Evolutionary conservation across 1,140 invertebrate species (phyloP), one percentile per base, ranked within the genome.

Genomic region (Scaptodrosophila lebanonensis): DNA sequence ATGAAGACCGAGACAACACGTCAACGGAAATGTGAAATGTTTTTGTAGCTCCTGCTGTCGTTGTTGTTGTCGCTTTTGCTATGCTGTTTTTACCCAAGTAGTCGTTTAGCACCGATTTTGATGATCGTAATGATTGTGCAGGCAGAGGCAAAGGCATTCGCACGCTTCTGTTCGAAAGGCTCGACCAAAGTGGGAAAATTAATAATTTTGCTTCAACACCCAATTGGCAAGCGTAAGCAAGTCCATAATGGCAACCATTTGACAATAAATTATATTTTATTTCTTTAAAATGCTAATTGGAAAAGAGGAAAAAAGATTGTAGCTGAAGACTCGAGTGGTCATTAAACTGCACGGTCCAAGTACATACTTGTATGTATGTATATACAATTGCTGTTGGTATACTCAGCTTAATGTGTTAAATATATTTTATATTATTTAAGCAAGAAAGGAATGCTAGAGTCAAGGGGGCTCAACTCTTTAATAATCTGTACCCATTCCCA

Each of bases 251-350:
- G 82, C 73, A 79, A 70, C 65, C 69, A 63, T 43, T 56, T 51
- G 76, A 82, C 82, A 83, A 82, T 82, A 82, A 82, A 82, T 82
- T 82, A 82, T 82, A 75, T 82, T 82, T 82, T 82, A 82, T 82
- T 82, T 82, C 70, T 82, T 82, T 83, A 70, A 57, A 54, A 82
- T 82, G 75, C 70, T 82, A 82, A 82, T 13, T 12, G 13, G 5
- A 12, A 9, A 11, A 4, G 8, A 7, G 3, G 9, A 16, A n/a
- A n/a, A n/a, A n/a, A n/a, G n/a, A n/a, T n/a, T n/a, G n/a, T n/a
- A n/a, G n/a, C n/a, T n/a, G n/a, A n/a, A n/a, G n/a, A n/a, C n/a
- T n/a, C n/a, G n/a, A n/a, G n/a, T n/a, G n/a, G n/a, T n/a, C n/a
- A n/a, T n/a, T n/a, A n/a, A n/a, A n/a, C n/a, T n/a, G n/a, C n/a